Evolutionary conservation across 2,888 invertebrate genomes (phyloP).

Genomic region (Lithophane socia): DNA sequence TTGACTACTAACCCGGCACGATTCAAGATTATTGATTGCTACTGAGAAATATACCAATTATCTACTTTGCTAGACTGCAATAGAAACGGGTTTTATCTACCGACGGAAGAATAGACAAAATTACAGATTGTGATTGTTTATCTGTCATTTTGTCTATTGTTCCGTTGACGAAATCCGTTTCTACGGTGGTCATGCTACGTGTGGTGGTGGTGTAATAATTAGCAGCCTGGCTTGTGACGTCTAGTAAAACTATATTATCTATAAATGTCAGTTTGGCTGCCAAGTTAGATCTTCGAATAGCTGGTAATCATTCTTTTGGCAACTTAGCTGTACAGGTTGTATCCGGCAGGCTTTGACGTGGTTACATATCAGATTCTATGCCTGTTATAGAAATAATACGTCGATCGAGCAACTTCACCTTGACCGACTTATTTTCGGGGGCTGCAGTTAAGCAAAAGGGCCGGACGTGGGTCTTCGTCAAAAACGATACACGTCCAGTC

Average conservation of each 20-base stretch:
- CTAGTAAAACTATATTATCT: background rate
- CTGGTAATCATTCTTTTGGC: background rate
- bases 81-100: too few species aligned
- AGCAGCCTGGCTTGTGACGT: background rate
- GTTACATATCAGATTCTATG: conserved; percentile 11
- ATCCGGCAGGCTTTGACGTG: background rate
- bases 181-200: too few species aligned
- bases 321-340: background rate
- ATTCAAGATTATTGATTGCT: too few species aligned
- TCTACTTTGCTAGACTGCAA: background rate
- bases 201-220: background rate
- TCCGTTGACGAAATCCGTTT: too few species aligned
- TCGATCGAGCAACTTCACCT: conserved; percentile 30
- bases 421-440: conserved; percentile 38
- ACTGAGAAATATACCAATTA: too few species aligned
- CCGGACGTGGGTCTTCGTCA: background rate
- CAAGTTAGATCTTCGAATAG: too few species aligned
- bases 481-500: background rate
- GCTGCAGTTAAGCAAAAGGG: conserved; percentile 14
- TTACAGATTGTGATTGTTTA: too few species aligned
- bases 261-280: background rate
- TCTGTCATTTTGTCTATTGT: too few species aligned
- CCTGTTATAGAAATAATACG: conserved; percentile 23
- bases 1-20: too few species aligned
- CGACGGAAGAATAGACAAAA: too few species aligned